These are phyloP conservation scores for Melitaea athalia DNA, from an alignment of 2,888 invertebrate genomes.

Conservation along the genomic window DNA sequence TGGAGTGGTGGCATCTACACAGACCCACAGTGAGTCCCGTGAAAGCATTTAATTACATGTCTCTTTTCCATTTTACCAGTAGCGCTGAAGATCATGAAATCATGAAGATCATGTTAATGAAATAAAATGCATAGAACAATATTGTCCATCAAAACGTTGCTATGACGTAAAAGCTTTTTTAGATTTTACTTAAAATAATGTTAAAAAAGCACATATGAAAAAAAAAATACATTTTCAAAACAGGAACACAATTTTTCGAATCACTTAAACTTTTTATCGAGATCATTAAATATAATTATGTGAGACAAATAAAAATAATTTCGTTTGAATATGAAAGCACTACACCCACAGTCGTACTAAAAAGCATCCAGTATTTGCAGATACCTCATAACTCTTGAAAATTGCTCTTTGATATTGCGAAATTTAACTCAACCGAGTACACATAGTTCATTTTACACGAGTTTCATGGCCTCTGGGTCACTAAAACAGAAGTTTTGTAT, in stretches of 20 bases:
- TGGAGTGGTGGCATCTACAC: no score
- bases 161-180: no score
- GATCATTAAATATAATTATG: constrained; percentile 3
- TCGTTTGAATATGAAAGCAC: constrained; percentile 22
- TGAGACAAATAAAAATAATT: constrained; percentile 13
- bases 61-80: no score
- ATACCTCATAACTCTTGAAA: constrained; percentile 24
- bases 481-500: constrained; percentile 37
- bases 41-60: no score
- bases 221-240: no score
- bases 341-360: constrained; percentile 18
- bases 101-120: no score
- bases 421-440: constrained; percentile 20
- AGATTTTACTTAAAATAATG: no score
- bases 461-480: constrained; percentile 28
- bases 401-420: constrained; percentile 18
- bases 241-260: background rate
- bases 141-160: no score
- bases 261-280: background rate
- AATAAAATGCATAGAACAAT: no score
- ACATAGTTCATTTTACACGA: constrained; percentile 29
- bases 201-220: no score
- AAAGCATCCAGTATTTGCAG: constrained; percentile 19
- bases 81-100: no score
- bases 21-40: no score